phyloP scores from a whole-genome alignment of 2,797 vertebrate genomes.

The Monodelphis domestica region DNA sequence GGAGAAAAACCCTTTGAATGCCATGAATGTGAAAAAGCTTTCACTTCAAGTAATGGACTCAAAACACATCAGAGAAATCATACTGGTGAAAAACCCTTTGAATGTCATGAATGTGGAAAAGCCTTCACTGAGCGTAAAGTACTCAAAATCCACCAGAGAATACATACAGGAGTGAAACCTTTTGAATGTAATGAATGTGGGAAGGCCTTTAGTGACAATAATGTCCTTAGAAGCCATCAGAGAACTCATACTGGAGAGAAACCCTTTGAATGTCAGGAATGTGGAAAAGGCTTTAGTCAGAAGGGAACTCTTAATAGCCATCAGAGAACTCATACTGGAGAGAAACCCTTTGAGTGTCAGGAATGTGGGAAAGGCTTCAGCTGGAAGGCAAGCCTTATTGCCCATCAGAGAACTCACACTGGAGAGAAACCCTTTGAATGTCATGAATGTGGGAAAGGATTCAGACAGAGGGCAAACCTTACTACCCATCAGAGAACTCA shows the following conservation, averaged over 20 bases:
- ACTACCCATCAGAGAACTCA: constrained; percentile 57
- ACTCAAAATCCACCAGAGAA: constrained; percentile 25
- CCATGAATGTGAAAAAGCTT: not conserved
- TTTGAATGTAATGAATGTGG: constrained; percentile 8
- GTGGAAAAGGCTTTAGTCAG: constrained; percentile 40
- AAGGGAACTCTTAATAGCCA: constrained; percentile 44
- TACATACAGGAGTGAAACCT: constrained; percentile 6
- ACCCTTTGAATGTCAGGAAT: constrained; percentile 47
- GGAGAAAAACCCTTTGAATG: not conserved
- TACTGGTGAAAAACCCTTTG: not conserved
- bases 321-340: constrained; percentile 35
- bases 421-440: constrained; percentile 44
- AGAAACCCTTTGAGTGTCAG: constrained; percentile 51
- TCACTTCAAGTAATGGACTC: too few species aligned
- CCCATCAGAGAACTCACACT: constrained; percentile 32
- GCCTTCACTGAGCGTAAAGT: constrained; percentile 29
- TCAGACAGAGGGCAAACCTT: constrained; percentile 40
- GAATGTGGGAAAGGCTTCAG: constrained; percentile 47
- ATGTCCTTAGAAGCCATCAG: constrained; percentile 20
- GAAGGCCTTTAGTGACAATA: not conserved
- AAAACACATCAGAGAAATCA: not conserved
- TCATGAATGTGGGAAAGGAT: constrained; percentile 43
- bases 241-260: constrained; percentile 49
- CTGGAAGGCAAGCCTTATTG: constrained; percentile 36
- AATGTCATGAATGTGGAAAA: constrained; percentile 18